These are phyloP conservation scores for Venustaconcha ellipsiformis DNA, from an alignment of 1,140 invertebrate genomes.

Conservation along the genomic window DNA sequence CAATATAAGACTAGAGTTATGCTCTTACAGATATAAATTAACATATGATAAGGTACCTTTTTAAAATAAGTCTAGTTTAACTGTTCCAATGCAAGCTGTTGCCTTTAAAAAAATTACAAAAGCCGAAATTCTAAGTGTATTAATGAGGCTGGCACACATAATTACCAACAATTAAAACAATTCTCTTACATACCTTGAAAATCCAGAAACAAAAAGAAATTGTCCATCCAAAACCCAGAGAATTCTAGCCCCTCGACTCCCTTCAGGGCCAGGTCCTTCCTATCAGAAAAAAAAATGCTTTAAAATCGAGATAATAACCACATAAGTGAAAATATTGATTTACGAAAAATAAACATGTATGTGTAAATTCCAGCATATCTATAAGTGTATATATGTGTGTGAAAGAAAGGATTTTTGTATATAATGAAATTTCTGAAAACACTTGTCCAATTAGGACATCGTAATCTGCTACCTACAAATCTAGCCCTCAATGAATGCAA, in stretches of 20 bases:
- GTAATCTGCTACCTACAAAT: no score
- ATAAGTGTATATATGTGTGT: not conserved
- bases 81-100: no score
- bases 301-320: not conserved
- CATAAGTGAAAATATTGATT: not conserved
- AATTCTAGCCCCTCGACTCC: slow-evolving; percentile 86
- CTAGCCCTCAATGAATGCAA: not conserved
- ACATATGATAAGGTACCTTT: no score
- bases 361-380: not conserved
- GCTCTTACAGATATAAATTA: no score
- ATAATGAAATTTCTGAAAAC: not conserved
- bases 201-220: slow-evolving; percentile 88
- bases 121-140: no score
- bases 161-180: no score
- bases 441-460: not conserved
- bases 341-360: not conserved
- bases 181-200: slow-evolving; percentile 81
- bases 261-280: slow-evolving; percentile 86
- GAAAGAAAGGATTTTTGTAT: not conserved
- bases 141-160: no score
- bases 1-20: no score
- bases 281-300: slow-evolving; percentile 27
- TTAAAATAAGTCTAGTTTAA: no score
- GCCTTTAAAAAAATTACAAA: no score
- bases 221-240: slow-evolving; percentile 89